Conservation (phyloP, 2,113 vertebrate species). For the Lota lota region DNA sequence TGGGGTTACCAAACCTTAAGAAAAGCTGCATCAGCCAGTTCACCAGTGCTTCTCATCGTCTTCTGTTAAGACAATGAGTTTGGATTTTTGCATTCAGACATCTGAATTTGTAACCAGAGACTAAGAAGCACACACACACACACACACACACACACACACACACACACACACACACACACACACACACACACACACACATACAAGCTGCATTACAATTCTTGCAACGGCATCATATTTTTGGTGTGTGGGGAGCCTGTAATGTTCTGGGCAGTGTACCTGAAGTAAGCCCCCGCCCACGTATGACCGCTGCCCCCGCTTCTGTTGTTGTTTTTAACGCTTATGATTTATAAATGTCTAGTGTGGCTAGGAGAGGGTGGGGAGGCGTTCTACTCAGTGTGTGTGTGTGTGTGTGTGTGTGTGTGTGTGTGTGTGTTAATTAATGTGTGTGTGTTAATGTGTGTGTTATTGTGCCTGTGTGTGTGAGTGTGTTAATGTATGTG, state of each 20-base stretch:
- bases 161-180: not conserved
- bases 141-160: constrained; percentile 4
- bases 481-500: not conserved
- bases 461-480: not conserved
- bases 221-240: not conserved
- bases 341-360: constrained; percentile 49
- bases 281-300: constrained; percentile 15
- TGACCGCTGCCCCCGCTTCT: constrained; percentile 15
- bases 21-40: too few relatives aligned
- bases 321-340: constrained; percentile 22
- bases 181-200: not conserved
- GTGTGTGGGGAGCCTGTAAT: not conserved
- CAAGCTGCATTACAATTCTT: not conserved
- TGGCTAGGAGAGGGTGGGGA: constrained; percentile 16
- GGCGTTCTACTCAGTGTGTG: constrained; percentile 7
- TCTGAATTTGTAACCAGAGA: too few relatives aligned
- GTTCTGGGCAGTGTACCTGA: constrained; percentile 9
- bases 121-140: not conserved
- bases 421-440: not conserved
- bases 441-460: not conserved
- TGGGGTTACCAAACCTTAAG: too few relatives aligned
- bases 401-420: constrained; percentile 10
- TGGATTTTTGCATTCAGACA: too few relatives aligned
- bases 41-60: too few relatives aligned
- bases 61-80: too few relatives aligned